phyloP scores from a whole-genome alignment of 1,140 invertebrate species.

The Papilio polyxenes region DNA sequence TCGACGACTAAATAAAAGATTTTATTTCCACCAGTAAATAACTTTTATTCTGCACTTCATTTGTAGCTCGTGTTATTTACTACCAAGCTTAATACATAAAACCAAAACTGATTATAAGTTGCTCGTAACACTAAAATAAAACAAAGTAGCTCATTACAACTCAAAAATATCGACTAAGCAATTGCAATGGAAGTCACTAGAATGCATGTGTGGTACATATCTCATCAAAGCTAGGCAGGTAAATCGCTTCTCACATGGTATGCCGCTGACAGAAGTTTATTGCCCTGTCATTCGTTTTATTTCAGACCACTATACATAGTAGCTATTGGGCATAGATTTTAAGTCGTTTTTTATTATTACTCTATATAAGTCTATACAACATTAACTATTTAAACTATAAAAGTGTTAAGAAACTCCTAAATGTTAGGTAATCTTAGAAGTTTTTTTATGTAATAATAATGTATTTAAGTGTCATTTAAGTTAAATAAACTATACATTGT shows the following conservation, averaged over 20 bases:
- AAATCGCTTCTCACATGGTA: slow-evolving; percentile 16
- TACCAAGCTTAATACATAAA: neutral
- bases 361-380: neutral
- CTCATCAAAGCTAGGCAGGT: slow-evolving; percentile 27
- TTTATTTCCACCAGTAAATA: neutral
- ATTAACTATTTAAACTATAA: too few species aligned
- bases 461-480: too few species aligned
- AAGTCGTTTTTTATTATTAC: neutral
- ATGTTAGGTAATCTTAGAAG: neutral
- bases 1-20: slow-evolving; percentile 13
- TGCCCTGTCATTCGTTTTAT: slow-evolving; percentile 19
- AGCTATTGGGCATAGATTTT: neutral
- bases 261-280: slow-evolving; percentile 18
- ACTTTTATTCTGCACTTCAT: neutral
- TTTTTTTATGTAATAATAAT: neutral
- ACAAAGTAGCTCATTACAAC: neutral
- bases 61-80: neutral
- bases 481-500: too few species aligned
- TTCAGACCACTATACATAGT: neutral
- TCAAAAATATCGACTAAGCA: neutral
- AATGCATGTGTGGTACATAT: slow-evolving; percentile 14
- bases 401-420: too few species aligned
- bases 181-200: neutral
- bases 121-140: neutral
- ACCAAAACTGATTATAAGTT: neutral